These are phyloP conservation scores for Enoplosus armatus DNA, from an alignment of 2,797 vertebrate genomes.

Conservation along the genomic window DNA sequence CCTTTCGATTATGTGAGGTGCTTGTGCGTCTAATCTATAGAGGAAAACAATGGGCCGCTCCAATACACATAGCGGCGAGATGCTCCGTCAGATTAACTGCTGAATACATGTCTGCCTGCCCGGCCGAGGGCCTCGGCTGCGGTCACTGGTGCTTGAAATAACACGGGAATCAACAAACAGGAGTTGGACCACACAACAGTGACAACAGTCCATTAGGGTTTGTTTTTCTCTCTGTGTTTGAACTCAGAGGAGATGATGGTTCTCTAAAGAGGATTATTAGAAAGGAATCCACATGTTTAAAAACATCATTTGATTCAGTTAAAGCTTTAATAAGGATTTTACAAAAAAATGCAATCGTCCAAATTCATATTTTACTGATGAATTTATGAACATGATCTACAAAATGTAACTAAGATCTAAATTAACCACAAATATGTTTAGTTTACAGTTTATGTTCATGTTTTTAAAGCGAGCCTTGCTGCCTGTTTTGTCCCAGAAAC, in stretches of 20 bases:
- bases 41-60: constrained; percentile 75
- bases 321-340: not conserved
- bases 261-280: constrained; percentile 13
- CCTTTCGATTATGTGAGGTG: constrained; percentile 71
- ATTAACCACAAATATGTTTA: not conserved
- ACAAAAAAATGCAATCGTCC: accelerated
- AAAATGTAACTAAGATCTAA: not conserved
- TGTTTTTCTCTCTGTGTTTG: constrained; percentile 31
- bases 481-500: not conserved
- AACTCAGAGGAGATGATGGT: constrained; percentile 6
- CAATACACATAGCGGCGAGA: constrained; percentile 85
- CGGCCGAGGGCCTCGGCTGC: constrained; percentile 60
- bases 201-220: constrained; percentile 60
- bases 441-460: not conserved
- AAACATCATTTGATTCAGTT: not conserved
- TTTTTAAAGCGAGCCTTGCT: not conserved
- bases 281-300: not conserved
- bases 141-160: constrained; percentile 84
- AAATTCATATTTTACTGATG: not conserved
- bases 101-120: constrained; percentile 82
- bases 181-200: constrained; percentile 72
- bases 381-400: not conserved
- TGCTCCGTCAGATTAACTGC: constrained; percentile 83
- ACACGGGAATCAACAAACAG: constrained; percentile 83
- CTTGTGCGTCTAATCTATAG: constrained; percentile 78